Base-by-base conservation (phyloP, 2,113 vertebrate species). In the Podarcis cretensis region DNA sequence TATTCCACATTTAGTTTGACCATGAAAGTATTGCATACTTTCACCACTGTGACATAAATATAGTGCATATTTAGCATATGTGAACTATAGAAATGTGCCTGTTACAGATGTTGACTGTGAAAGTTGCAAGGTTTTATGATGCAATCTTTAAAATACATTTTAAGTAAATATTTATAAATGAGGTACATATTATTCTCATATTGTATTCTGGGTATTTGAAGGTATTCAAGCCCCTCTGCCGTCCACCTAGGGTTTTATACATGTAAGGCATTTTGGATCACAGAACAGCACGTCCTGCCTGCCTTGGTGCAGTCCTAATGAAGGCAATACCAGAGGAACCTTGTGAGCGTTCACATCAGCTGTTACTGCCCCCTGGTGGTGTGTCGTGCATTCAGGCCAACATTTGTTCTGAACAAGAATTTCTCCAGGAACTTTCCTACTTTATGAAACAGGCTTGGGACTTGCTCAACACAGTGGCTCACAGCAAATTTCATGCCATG, bases 321-420 rank as follows among this genome's bases (percentile, higher is more conserved):
- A 37, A 1, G 23, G 35, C 32, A 6, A 68, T 21, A 32, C 8
- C 6, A 9, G 37, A 14, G 16, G 5, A 35, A 21, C 16, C 63
- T 30, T 65, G 35, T 43, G 35, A 66, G 37, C 2, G 27, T 68
- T 79, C 40, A 8, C 18, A 14, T 37, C 43, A 40, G 75, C 37
- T 86, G 1, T 48, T 86, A 30, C 85, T 86, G 85, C 78, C 85
- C 78, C 40, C 85, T 86, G n/a, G 85, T 79, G 85, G 85, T 79
- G 40, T 4, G 12, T 32, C 3, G 13, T 10, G 75, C 18, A 32
- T 69, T 79, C 63, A n/a, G n/a, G 8, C 27, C 27, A 30, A 37
- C 4, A 54, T 74, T 74, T 54, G 16, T 10, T 23, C 66, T 65
- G 63, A 75, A 74, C 23, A 18, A 25, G 25, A 66, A 6, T 40